Evolutionary conservation across 1,140 invertebrate species (phyloP), one percentile per base, ranked within the genome.

Genomic region (Trichoplusia ni): DNA sequence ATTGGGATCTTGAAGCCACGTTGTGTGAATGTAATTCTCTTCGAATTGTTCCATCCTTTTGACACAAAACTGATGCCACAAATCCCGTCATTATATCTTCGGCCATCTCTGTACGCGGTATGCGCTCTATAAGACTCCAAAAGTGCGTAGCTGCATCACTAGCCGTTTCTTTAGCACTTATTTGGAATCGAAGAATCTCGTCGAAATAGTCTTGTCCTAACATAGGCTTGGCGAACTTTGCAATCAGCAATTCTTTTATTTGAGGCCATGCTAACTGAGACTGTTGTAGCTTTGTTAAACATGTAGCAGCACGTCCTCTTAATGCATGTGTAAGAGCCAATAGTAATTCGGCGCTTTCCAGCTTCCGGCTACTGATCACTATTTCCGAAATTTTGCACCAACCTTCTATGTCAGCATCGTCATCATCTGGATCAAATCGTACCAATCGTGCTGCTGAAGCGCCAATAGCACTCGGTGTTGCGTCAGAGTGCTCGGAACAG

Each of bases 21-120:
- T 46, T 60, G 29, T 19, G 13, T 5, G 64, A 49, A 9, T 56
- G 37, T n/a, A 71, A 31, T 35, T 71, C 69, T 4, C 61, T 54
- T 9, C 69, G 69, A 19, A 64, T 67, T 0, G 46, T 6, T 0
- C 1, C 9, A 29, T 71, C 69, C 27, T 58, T 71, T 51, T 64
- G 61, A 13, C 69, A 61, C 8, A 71, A 21, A 4, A 67, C 35
- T 2, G 69, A 61, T 5, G 49, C 35, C 9, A 64, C 69, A 16
- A 71, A 67, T 8, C 69, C 69, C 3, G 56, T 38, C 0, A 49
- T 54, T 4, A 66, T 31, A 16, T 70, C 68, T 59, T 70, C 68
- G 3, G 63, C 8, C 64, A 71, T 67, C 25, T 71, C 51, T 2
- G 58, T 51, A 6, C 46, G 51, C 25, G 68, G 63, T 27, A 66